Evolutionary conservation across 2,113 vertebrate genomes (phyloP).

Genomic region (Puma concolor): DNA sequence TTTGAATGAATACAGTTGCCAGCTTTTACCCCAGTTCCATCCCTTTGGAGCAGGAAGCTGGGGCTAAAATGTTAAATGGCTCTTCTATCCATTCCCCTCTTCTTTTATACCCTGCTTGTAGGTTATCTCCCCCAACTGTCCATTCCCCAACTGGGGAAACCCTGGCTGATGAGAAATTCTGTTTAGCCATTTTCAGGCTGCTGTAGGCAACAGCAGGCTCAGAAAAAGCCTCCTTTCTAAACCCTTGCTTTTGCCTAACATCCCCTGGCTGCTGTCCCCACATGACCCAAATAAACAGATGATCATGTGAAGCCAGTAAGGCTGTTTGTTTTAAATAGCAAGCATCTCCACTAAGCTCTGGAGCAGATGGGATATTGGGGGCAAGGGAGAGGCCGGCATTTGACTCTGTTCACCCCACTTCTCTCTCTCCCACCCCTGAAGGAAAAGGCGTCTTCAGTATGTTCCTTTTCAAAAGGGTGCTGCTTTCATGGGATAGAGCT

Average conservation of each 20-base stretch:
- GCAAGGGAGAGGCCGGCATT: slow-evolving; percentile 27
- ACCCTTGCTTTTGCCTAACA: slow-evolving; percentile 68
- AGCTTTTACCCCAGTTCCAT: not conserved
- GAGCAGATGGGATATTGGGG: slow-evolving; percentile 74
- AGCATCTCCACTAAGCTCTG: slow-evolving; percentile 73
- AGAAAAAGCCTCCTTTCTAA: slow-evolving; percentile 54
- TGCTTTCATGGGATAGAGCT: slow-evolving; percentile 13
- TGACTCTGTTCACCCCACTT: slow-evolving; percentile 40
- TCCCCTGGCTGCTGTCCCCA: slow-evolving; percentile 75
- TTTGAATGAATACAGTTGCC: slow-evolving; percentile 1
- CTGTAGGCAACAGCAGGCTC: not conserved
- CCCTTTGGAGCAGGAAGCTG: slow-evolving; percentile 36
- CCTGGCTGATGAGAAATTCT: not conserved
- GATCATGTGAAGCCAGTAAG: slow-evolving; percentile 75
- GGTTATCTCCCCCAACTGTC: not conserved
- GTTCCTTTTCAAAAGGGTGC: not conserved
- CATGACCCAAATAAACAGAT: slow-evolving; percentile 81
- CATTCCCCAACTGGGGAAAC: not conserved
- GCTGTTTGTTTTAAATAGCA: slow-evolving; percentile 81
- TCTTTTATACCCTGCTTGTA: not conserved
- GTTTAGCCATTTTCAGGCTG: slow-evolving; percentile 3
- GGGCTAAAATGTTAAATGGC: slow-evolving; percentile 17
- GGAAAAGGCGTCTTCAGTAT: slow-evolving; percentile 24
- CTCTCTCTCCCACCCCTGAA: not conserved
- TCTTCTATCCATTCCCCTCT: not conserved